Evolutionary conservation across 2,113 vertebrate species (phyloP).

Genomic region (Muntiacus muntjak): DNA sequence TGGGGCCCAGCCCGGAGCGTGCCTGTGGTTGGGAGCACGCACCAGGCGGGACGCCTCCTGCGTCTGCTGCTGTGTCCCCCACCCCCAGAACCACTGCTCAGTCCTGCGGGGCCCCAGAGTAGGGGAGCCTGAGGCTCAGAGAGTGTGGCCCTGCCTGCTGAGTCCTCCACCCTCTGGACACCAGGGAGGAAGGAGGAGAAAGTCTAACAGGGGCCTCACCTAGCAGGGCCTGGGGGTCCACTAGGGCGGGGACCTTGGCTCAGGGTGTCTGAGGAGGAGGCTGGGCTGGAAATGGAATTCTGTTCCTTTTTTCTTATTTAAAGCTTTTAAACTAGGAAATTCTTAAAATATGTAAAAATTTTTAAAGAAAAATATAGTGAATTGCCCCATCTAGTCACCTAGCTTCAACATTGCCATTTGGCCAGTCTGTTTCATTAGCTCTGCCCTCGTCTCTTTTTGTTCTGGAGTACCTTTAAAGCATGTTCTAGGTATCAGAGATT

Average conservation of each 20-base stretch:
- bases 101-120: background rate
- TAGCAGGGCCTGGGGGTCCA: background rate
- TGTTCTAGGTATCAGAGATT: background rate
- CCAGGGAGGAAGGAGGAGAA: too few species aligned
- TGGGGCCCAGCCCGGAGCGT: background rate
- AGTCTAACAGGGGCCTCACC: background rate
- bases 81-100: background rate
- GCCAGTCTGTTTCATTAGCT: background rate
- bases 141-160: background rate
- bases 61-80: background rate
- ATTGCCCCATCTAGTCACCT: background rate
- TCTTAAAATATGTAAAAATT: background rate
- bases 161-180: background rate
- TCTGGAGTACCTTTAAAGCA: background rate
- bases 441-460: background rate
- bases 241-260: background rate
- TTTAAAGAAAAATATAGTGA: background rate
- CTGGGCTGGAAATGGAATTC: background rate
- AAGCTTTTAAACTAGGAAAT: background rate
- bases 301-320: background rate
- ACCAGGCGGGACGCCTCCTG: fast-evolving
- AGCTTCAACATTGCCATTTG: background rate
- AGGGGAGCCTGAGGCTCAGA: background rate
- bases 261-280: background rate
- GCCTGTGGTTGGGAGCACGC: fast-evolving